Evolutionary conservation across 2,113 vertebrate species (phyloP).

Genomic region (Pomatostomus ruficeps): DNA sequence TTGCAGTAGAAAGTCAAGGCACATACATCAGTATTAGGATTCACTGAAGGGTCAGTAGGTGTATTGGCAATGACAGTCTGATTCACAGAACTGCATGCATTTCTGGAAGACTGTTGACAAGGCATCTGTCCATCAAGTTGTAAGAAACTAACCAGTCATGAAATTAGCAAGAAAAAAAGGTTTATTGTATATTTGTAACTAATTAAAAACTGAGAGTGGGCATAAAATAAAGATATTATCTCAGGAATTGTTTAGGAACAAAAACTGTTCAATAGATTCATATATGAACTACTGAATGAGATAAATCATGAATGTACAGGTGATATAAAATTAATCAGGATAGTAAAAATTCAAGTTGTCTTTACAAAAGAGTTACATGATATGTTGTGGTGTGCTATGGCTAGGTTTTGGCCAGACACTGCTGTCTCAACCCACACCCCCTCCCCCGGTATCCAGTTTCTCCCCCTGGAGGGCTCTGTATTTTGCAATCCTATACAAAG

Average conservation of each 20-base stretch:
- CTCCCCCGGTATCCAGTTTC: no score
- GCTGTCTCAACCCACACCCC: no score
- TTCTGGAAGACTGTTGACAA: background rate
- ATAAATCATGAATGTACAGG: background rate
- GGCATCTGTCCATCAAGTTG: background rate
- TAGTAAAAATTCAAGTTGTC: background rate
- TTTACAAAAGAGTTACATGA: background rate
- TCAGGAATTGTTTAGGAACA: background rate
- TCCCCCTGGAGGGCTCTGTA: no score
- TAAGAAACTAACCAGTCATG: background rate
- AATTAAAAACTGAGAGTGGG: background rate
- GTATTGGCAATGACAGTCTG: background rate
- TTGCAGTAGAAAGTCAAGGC: background rate
- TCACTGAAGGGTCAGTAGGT: background rate
- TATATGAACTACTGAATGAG: background rate
- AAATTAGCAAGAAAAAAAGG: background rate
- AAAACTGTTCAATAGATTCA: background rate
- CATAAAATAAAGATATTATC: background rate
- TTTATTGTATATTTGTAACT: background rate
- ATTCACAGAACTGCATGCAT: background rate
- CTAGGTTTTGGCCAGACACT: no score
- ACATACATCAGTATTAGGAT: background rate
- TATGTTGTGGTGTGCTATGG: no score
- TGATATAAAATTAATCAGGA: background rate
- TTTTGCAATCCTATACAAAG: no score